A percentile compares a stretch with the other conserved stretches of the same genome.
Evolutionary conservation across 1,140 invertebrate species (phyloP).

Genomic region (Bombus vancouverensis): DNA sequence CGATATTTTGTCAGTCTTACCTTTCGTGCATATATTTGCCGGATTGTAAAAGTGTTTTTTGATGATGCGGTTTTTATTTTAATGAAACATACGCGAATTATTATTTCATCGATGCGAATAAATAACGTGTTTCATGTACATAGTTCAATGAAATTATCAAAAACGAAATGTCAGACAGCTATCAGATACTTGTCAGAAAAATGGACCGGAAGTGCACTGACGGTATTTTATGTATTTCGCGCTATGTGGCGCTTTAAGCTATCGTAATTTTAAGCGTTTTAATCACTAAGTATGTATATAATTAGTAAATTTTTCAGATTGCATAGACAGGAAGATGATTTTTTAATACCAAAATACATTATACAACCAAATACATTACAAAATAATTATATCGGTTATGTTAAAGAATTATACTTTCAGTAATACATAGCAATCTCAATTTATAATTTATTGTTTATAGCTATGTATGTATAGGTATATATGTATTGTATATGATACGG

Average conservation of each 20-base stretch:
- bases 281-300: conserved; percentile 1
- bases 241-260: conserved; percentile 17
- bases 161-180: conserved; percentile 57
- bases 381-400: not conserved
- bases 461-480: too few relatives aligned
- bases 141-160: conserved; percentile 33
- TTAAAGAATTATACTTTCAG: not conserved
- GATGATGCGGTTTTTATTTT: not conserved
- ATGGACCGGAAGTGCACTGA: conserved; percentile 34
- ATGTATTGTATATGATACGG: not conserved
- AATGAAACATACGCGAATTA: conserved; percentile 28
- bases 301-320: not conserved
- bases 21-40: conserved; percentile 63
- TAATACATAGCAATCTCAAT: not conserved
- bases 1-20: conserved; percentile 46
- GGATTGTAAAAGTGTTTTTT: conserved; percentile 4
- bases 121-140: conserved; percentile 10
- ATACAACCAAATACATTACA: not conserved
- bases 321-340: not conserved
- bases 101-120: not conserved
- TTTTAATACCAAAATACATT: not conserved
- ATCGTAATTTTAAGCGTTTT: not conserved
- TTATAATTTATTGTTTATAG: too few relatives aligned
- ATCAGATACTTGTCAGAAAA: conserved; percentile 63
- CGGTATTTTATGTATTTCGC: not conserved